Base-by-base conservation (phyloP, 1,140 invertebrate species). In the Lepidostoma basale region DNA sequence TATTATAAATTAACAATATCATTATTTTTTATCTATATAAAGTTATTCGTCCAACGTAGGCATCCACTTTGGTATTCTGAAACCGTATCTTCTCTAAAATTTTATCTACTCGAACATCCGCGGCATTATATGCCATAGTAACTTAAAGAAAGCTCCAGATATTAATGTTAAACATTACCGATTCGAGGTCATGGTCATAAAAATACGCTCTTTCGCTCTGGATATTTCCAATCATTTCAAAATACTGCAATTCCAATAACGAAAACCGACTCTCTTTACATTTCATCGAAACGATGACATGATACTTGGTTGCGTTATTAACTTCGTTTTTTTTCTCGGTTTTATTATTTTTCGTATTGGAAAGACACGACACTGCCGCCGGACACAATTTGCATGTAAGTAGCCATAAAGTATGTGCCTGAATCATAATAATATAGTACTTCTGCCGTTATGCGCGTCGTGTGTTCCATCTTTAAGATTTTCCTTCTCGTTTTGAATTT, bases 251-350 rank as follows among this genome's bases (percentile, higher is more conserved):
- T 40, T 40, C 14, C 25, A 23, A 3, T 16, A 33, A 42, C 60
- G 40, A 60, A 44, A 26, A 30, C 26, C 10, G 3, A 28, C 16
- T 44, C 42, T 18, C 63, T 59, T 65, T 40, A 45, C 62, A 30
- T 28, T 30, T 66, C 33, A 14, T 23, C 59, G n/a, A 49, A 70
- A 70, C 63, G 68, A 70, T 70, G 68, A 70, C 68, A 70, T 70
- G 68, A 70, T 70, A 62, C 62, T 70, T 70, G 68, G 58, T 47
- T 62, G 42, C 60, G n/a, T 58, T 47, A 62, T 70, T 70, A 70
- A 70, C 62, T 67, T 70, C 26, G 63, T 42, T 49, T n/a, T 58
- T 42, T 42, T 49, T n/a, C 47, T 42, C 26, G 39, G 49, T 62
- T 62, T 62, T 62, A 56, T 56, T 56, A 56, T 56, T 56, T 56